phyloP scores from a whole-genome alignment of 1,140 invertebrate genomes.

The Musca domestica region DNA sequence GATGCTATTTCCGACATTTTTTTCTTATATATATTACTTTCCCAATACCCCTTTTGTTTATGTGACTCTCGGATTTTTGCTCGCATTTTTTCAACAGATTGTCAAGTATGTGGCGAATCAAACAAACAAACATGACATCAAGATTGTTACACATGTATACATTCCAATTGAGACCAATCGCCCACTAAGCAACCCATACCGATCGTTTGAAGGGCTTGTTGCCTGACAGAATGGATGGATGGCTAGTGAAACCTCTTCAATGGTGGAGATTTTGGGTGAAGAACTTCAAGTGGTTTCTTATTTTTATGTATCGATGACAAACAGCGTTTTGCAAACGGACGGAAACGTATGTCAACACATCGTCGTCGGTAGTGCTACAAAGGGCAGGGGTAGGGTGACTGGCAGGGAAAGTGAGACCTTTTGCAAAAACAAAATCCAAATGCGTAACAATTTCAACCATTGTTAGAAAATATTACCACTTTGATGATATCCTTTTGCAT shows the following conservation, averaged over 20 bases:
- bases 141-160: slow-evolving; percentile 11
- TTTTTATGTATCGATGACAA: slow-evolving; percentile 18
- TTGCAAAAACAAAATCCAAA: too few species aligned
- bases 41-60: too few species aligned
- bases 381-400: background rate
- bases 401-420: too few species aligned
- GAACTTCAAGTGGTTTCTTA: slow-evolving; percentile 19
- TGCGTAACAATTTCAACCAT: slow-evolving; percentile 9
- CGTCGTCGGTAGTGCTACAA: background rate
- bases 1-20: too few species aligned
- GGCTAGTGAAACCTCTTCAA: background rate
- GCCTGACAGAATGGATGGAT: background rate
- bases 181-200: background rate
- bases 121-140: too few species aligned
- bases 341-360: slow-evolving; percentile 9
- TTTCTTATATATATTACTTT: too few species aligned
- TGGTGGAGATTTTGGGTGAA: background rate
- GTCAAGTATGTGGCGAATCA: slow-evolving; percentile 3
- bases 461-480: slow-evolving; percentile 8
- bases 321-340: background rate
- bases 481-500: background rate
- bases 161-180: background rate
- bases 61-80: too few species aligned
- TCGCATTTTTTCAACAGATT: slow-evolving; percentile 14
- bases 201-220: too few species aligned